A percentile compares a stretch with the other conserved stretches of the same genome.
Evolutionary conservation across 2,888 invertebrate genomes (phyloP).

Genomic region (Xanthia icteritia): DNA sequence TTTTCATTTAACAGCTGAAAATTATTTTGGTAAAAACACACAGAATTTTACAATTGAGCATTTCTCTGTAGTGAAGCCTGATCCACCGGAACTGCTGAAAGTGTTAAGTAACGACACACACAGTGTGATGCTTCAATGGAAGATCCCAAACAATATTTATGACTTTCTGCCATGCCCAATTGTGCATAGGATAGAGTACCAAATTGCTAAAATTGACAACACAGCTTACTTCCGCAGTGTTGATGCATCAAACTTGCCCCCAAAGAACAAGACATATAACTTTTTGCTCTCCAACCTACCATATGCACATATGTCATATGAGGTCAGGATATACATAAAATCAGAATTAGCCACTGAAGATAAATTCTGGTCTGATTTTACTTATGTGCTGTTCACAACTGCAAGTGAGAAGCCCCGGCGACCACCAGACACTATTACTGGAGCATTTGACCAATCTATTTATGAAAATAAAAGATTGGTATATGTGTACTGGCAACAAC

Average conservation of each 20-base stretch:
- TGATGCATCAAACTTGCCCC: slow-evolving; percentile 76
- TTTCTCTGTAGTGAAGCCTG: slow-evolving; percentile 86
- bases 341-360: slow-evolving; percentile 88
- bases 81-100: slow-evolving; percentile 77
- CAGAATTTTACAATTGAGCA: slow-evolving; percentile 91
- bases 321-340: slow-evolving; percentile 93
- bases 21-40: slow-evolving; percentile 90
- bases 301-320: slow-evolving; percentile 93
- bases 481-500: slow-evolving; percentile 95
- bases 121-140: slow-evolving; percentile 83
- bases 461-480: slow-evolving; percentile 90
- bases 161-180: slow-evolving; percentile 80
- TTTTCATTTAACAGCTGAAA: slow-evolving; percentile 91
- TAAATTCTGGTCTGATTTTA: slow-evolving; percentile 93
- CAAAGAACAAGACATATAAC: slow-evolving; percentile 81
- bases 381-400: slow-evolving; percentile 91
- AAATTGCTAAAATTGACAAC: slow-evolving; percentile 87
- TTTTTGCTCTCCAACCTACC: slow-evolving; percentile 89
- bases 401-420: slow-evolving; percentile 90
- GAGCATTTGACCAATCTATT: slow-evolving; percentile 93
- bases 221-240: slow-evolving; percentile 84
- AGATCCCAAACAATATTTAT: slow-evolving; percentile 79
- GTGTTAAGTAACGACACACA: slow-evolving; percentile 77
- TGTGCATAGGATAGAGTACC: slow-evolving; percentile 86
- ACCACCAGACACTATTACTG: slow-evolving; percentile 93